Conservation (phyloP, 2,888 invertebrate species). For the Tenthredo scrophulariae region DNA sequence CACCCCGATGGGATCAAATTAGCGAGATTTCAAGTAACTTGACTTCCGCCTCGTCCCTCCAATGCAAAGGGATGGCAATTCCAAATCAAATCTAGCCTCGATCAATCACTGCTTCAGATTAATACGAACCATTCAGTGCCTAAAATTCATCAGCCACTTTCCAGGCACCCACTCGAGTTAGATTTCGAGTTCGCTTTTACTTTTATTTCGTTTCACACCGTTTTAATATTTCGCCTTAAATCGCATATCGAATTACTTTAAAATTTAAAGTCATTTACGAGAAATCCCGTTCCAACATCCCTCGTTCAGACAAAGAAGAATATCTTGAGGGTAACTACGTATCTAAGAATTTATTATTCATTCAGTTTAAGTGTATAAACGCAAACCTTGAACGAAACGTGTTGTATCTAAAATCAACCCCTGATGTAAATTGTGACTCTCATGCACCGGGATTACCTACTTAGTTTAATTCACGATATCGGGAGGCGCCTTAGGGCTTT, state of each 20-base stretch:
- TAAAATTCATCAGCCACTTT: conserved; percentile 26
- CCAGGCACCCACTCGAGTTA: background rate
- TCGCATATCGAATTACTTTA: background rate
- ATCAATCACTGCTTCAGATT: conserved; percentile 34
- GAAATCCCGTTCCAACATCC: background rate
- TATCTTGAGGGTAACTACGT: background rate
- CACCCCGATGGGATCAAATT: conserved; percentile 51
- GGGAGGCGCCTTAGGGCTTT: background rate
- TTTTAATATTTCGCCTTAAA: background rate
- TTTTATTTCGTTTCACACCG: background rate
- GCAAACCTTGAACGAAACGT: conserved; percentile 34
- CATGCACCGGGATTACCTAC: background rate
- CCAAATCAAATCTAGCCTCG: conserved; percentile 39
- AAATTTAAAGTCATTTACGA: background rate
- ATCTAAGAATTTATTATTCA: conserved; percentile 33
- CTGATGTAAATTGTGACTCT: background rate
- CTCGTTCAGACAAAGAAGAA: background rate
- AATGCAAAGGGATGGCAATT: conserved; percentile 6
- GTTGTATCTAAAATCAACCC: conserved; percentile 35
- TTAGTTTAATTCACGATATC: conserved; percentile 18
- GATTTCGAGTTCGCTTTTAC: background rate
- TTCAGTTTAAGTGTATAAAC: background rate
- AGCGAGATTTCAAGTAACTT: conserved; percentile 50
- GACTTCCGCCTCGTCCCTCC: conserved; percentile 46
- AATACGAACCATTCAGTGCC: background rate